Evolutionary conservation across 2,888 invertebrate genomes (phyloP).

Genomic region (Himalopsyche anomala): DNA sequence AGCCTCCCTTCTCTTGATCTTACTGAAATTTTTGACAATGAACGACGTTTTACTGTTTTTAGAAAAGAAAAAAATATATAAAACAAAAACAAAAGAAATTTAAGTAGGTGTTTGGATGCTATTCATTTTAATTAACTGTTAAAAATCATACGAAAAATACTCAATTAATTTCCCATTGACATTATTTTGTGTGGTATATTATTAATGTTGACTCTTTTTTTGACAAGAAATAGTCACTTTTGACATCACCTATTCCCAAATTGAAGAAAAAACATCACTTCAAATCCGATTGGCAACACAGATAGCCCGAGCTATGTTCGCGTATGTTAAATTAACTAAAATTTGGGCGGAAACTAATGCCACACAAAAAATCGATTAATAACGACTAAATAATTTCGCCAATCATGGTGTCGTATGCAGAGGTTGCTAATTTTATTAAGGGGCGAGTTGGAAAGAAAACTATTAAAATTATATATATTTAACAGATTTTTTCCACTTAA

Average conservation of each 20-base stretch:
- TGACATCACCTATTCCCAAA: background rate
- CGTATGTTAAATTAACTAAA: constrained; percentile 23
- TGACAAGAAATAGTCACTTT: constrained; percentile 9
- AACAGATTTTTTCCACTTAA: too few species aligned
- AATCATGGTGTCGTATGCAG: background rate
- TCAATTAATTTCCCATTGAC: background rate
- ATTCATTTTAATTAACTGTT: background rate
- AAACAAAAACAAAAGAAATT: too few species aligned
- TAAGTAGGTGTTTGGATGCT: too few species aligned
- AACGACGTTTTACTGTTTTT: too few species aligned
- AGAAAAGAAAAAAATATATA: too few species aligned
- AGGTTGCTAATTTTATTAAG: background rate
- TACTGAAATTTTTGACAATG: too few species aligned
- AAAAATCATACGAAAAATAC: background rate
- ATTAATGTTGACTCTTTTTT: background rate
- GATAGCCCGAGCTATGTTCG: background rate
- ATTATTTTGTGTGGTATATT: background rate
- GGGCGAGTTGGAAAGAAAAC: too few species aligned
- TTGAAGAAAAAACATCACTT: background rate
- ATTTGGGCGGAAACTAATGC: constrained; percentile 13
- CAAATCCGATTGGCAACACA: background rate
- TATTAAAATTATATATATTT: too few species aligned
- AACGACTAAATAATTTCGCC: background rate
- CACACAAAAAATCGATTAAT: constrained; percentile 18
- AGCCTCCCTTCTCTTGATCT: too few species aligned